Evolutionary conservation across 2,888 invertebrate genomes (phyloP).

Genomic region (Melanostoma mellinum): DNA sequence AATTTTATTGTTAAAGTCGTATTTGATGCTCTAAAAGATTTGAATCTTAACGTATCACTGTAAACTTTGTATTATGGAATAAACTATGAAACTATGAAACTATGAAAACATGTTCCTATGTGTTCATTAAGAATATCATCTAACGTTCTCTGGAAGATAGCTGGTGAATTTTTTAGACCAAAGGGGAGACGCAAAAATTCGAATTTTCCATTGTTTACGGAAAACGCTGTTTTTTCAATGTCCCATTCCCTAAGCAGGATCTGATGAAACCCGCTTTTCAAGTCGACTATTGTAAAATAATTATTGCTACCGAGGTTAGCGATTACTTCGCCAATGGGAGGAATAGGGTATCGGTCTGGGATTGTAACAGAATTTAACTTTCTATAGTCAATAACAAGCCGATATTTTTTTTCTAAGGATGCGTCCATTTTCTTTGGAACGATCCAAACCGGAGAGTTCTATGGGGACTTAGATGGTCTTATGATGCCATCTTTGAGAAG

Average conservation of each 20-base stretch:
- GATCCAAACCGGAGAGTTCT: constrained; percentile 58
- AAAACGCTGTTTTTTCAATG: constrained; percentile 33
- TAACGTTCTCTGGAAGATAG: no score
- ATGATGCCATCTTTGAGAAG: constrained; percentile 40
- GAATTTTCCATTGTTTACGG: constrained; percentile 22
- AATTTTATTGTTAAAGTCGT: no score
- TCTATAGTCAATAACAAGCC: constrained; percentile 35
- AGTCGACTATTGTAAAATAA: constrained; percentile 15
- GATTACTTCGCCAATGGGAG: constrained; percentile 21
- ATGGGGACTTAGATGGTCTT: constrained; percentile 51
- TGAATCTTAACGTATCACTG: no score
- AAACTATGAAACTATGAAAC: no score
- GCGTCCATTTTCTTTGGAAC: no score
- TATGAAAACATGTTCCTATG: no score
- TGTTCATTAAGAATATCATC: constrained; percentile 23
- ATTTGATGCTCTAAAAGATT: no score
- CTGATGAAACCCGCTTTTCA: constrained; percentile 52
- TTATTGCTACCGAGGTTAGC: constrained; percentile 4
- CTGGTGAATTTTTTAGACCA: no score
- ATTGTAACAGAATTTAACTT: constrained; percentile 28
- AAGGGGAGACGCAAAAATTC: not conserved
- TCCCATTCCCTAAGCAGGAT: constrained; percentile 41
- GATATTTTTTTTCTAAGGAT: no score
- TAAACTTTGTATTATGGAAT: no score
- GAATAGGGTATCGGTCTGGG: constrained; percentile 28